Conservation (phyloP, 2,888 invertebrate species). For the Mechanitis messenoides region DNA sequence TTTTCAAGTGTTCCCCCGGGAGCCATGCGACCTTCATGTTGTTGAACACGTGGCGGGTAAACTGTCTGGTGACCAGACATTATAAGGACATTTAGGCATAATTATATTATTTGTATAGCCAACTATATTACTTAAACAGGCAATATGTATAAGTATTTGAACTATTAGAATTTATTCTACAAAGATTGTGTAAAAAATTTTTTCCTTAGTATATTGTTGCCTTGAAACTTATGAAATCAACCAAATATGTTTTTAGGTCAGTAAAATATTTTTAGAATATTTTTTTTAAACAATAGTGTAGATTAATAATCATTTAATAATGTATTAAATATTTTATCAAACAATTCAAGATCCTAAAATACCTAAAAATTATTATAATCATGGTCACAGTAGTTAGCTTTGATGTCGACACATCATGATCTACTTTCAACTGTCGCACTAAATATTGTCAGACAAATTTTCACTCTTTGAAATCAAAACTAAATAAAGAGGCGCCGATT, state of each 20-base stretch:
- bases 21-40: slow-evolving; percentile 60
- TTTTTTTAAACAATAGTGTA: too few species aligned
- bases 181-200: too few species aligned
- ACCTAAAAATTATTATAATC: background rate
- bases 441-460: slow-evolving; percentile 74
- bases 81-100: background rate
- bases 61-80: slow-evolving; percentile 22
- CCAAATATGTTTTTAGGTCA: too few species aligned
- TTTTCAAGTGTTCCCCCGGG: slow-evolving; percentile 60
- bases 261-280: too few species aligned
- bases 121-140: too few species aligned
- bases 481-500: slow-evolving; percentile 45
- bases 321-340: too few species aligned
- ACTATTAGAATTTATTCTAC: too few species aligned
- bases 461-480: slow-evolving; percentile 64
- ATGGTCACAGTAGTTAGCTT: slow-evolving; percentile 30
- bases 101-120: background rate
- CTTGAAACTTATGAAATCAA: too few species aligned
- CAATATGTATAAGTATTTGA: too few species aligned
- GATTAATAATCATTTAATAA: too few species aligned
- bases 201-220: too few species aligned
- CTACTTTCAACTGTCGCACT: slow-evolving; percentile 48
- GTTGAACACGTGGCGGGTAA: slow-evolving; percentile 44
- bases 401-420: slow-evolving; percentile 42
- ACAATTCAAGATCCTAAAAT: too few species aligned